Evolutionary conservation across 2,113 vertebrate genomes (phyloP).

Genomic region (Daboia siamensis): DNA sequence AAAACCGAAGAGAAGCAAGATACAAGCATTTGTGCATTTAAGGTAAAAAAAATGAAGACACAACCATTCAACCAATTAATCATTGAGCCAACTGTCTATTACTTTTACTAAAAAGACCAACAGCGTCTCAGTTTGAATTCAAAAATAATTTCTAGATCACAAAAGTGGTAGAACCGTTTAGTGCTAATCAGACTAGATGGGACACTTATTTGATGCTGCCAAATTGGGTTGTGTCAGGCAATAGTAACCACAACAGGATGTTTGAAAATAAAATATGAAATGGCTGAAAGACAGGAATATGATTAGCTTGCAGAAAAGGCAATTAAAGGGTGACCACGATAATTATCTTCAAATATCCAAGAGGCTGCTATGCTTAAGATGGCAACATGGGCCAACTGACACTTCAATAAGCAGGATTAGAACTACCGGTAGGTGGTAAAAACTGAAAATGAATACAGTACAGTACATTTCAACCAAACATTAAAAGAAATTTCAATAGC

Average conservation of each 20-base stretch:
- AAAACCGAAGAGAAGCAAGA: background rate
- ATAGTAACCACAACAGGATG: background rate
- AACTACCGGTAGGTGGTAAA: background rate
- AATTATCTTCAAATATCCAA: background rate
- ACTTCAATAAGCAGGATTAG: background rate
- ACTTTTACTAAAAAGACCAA: background rate
- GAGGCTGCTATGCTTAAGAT: background rate
- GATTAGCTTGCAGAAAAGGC: background rate
- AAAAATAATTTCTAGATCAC: background rate
- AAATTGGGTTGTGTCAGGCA: background rate
- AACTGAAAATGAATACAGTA: background rate
- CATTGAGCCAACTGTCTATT: background rate
- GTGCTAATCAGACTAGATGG: background rate
- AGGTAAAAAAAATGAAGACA: background rate
- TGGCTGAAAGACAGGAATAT: background rate
- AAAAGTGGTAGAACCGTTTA: background rate
- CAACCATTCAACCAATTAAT: background rate
- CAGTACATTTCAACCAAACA: background rate
- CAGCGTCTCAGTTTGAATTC: background rate
- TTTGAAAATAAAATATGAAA: background rate
- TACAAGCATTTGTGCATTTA: background rate
- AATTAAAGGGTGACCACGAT: background rate
- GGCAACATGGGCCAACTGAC: background rate
- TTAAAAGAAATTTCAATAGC: background rate
- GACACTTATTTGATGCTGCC: background rate